phyloP scores from a whole-genome alignment of 1,140 invertebrate species.

The Drosophila subobscura region DNA sequence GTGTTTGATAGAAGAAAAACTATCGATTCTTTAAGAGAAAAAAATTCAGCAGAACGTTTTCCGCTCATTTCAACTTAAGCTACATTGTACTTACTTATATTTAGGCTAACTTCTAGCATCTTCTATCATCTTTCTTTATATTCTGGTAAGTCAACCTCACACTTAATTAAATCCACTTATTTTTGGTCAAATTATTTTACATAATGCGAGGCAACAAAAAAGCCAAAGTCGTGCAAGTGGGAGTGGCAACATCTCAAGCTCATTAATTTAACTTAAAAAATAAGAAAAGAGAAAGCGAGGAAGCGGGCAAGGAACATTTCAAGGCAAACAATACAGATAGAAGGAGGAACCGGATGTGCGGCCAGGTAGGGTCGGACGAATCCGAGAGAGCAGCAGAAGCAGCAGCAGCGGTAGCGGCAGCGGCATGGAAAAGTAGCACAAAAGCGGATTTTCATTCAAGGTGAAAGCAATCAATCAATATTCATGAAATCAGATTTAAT shows the following conservation, averaged over 20 bases:
- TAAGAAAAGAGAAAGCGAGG: constrained; percentile 34
- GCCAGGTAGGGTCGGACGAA: constrained; percentile 53
- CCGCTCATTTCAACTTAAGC: constrained; percentile 5
- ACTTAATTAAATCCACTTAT: constrained; percentile 79
- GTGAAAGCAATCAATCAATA: constrained; percentile 82
- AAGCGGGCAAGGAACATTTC: constrained; percentile 38
- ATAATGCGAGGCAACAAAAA: constrained; percentile 47
- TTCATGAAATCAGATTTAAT: constrained; percentile 83
- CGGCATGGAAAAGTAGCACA: constrained; percentile 61
- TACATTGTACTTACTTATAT: constrained; percentile 20
- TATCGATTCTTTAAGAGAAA: constrained; percentile 17
- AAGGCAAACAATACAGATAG: constrained; percentile 30
- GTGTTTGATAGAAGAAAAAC: not conserved
- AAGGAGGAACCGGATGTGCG: constrained; percentile 60
- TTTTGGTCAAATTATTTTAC: constrained; percentile 80
- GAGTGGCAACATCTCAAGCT: constrained; percentile 55
- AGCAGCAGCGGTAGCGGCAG: constrained; percentile 11
- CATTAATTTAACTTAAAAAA: constrained; percentile 81
- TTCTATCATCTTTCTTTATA: constrained; percentile 28
- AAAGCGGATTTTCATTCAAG: constrained; percentile 82
- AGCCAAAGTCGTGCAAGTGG: constrained; percentile 12
- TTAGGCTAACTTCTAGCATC: constrained; percentile 23
- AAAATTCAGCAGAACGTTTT: constrained; percentile 4
- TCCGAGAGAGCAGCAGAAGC: not conserved
- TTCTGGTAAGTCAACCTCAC: constrained; percentile 52